Percentiles rank a stretch among this genome's conserved stretches.
phyloP scores from a whole-genome alignment of 2,888 invertebrate species.

The Nysson spinosus region DNA sequence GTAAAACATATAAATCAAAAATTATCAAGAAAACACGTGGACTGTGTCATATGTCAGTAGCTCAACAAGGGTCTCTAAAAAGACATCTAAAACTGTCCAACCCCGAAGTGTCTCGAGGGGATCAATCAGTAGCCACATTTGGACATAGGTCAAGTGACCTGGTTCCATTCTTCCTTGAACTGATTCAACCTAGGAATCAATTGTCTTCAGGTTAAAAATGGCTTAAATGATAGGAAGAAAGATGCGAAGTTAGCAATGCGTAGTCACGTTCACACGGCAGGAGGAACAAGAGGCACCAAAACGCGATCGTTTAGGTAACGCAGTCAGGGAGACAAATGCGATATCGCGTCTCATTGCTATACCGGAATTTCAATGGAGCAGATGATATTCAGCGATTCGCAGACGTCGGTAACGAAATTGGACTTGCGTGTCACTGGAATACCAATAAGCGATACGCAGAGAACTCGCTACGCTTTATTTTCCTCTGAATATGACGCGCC shows the following conservation, averaged over 20 bases:
- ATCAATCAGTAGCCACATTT: too few species aligned
- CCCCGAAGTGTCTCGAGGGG: too few species aligned
- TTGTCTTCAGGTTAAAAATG: neutral
- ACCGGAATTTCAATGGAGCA: constrained; percentile 68
- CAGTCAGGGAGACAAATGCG: constrained; percentile 67
- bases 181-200: too few species aligned
- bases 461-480: constrained; percentile 46
- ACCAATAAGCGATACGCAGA: constrained; percentile 59
- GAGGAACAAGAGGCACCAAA: constrained; percentile 49
- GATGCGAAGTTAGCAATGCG: constrained; percentile 25
- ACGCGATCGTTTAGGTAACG: constrained; percentile 66
- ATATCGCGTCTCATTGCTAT: constrained; percentile 63
- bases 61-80: too few species aligned
- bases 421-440: constrained; percentile 60
- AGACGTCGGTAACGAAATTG: constrained; percentile 67
- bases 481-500: constrained; percentile 39
- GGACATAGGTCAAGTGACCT: too few species aligned
- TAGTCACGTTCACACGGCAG: constrained; percentile 28
- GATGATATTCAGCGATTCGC: constrained; percentile 69
- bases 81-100: too few species aligned
- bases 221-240: constrained; percentile 12
- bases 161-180: too few species aligned
- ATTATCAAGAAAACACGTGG: too few species aligned
- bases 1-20: too few species aligned
- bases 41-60: too few species aligned